These are phyloP conservation scores for Synanceia verrucosa DNA, from an alignment of 2,797 vertebrate genomes.

Conservation along the genomic window DNA sequence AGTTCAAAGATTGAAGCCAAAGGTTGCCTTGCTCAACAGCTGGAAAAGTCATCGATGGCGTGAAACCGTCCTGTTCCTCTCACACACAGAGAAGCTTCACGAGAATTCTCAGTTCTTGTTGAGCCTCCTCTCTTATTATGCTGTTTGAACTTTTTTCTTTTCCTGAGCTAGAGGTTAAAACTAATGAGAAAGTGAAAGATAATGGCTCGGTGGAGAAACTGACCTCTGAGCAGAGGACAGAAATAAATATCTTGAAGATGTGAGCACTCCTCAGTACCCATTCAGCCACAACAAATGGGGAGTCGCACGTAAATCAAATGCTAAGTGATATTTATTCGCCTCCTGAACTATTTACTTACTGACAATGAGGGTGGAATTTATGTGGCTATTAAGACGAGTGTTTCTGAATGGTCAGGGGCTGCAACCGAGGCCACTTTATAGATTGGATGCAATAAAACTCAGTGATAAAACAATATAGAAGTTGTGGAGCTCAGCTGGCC, in stretches of 20 bases:
- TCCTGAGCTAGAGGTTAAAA: conserved; percentile 10
- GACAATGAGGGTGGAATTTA: conserved; percentile 71
- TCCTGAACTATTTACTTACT: conserved; percentile 69
- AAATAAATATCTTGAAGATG: conserved; percentile 39
- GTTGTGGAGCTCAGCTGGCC: conserved; percentile 27
- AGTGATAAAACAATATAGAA: conserved; percentile 62
- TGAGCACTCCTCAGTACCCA: conserved; percentile 12
- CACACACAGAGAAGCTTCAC: neutral
- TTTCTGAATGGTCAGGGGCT: conserved; percentile 55
- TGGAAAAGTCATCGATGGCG: conserved; percentile 15
- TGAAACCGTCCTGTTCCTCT: neutral
- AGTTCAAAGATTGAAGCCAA: conserved; percentile 24
- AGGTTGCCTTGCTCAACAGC: conserved; percentile 15
- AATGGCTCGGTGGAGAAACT: conserved; percentile 5
- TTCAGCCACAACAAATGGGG: conserved; percentile 5
- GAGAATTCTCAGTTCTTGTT: neutral
- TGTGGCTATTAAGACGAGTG: conserved; percentile 61
- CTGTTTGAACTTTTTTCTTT: conserved; percentile 7
- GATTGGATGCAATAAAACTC: conserved; percentile 63
- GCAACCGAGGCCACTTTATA: conserved; percentile 53
- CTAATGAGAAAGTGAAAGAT: conserved; percentile 43
- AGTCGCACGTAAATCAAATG: conserved; percentile 52
- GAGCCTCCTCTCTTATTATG: neutral
- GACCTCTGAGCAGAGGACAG: conserved; percentile 38
- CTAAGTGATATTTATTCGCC: conserved; percentile 64